Base-by-base conservation (phyloP, 2,113 vertebrate genomes). In the Bubalus kerabau region DNA sequence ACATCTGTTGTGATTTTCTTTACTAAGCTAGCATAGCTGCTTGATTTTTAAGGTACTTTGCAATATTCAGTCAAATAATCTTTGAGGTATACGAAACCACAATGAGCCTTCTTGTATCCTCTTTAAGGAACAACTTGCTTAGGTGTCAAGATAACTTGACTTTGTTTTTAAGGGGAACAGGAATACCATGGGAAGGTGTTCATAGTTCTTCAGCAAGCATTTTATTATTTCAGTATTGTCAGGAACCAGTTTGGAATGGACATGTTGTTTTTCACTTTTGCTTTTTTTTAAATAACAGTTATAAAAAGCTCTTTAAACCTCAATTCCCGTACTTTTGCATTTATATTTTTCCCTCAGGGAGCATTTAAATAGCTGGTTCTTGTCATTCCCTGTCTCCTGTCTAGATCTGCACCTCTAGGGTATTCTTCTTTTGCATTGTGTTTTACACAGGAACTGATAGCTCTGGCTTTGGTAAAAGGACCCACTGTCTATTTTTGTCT, bases 391-490 rank as follows among this genome's bases (percentile, higher is more conserved):
- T 96, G 19, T 96, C 56, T 97, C 16, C 48, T 67, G 87, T 81
- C 46, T 96, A 96, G 84, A 97, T 97, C 94, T 62, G 60, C 92
- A 94, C 76, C 13, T 96, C 91, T 92, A 76, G 54, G 74, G 81
- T 19, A 54, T 97, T 78, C 62, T 91, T 95, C 94, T 2, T 94
- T 96, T 90, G 92, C 52, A 28, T 8, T 85, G 81, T 15, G 80
- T 97, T 98, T 98, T 90, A 97, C 97, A 84, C 30, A 90, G 62
- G 3, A 3, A 83, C 83, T 97, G 95, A 91, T 92, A 98, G 92
- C 48, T 93, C 46, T 95, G 83, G 40, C 12, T 57, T 98, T 84
- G n/a, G 74, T 98, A 92, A 91, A 71, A 96, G 28, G 43, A 98
- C 84, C n/a, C 85, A 7, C 87, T 87, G 95, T 98, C 96, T 82